phyloP scores from a whole-genome alignment of 2,113 vertebrate species.

The Amazona vittata region DNA sequence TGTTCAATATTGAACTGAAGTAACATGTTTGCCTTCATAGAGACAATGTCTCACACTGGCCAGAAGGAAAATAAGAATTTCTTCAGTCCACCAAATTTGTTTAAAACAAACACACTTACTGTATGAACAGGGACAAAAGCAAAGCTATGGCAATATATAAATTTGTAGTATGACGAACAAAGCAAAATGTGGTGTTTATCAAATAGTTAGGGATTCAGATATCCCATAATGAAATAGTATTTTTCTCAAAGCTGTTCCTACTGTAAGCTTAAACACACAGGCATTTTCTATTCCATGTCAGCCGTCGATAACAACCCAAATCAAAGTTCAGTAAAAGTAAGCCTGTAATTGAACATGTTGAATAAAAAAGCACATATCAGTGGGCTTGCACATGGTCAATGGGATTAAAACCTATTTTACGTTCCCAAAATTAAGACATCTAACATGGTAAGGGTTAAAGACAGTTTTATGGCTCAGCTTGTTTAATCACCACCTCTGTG shows the following conservation, averaged over 20 bases:
- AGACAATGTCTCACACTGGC: background rate
- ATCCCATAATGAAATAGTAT: rapidly evolving
- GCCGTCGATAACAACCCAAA: background rate
- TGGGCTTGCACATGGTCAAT: background rate
- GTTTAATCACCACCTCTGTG: background rate
- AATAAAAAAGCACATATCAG: background rate
- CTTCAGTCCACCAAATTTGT: background rate
- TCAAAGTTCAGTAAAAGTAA: background rate
- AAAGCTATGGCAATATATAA: background rate
- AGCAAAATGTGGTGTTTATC: background rate
- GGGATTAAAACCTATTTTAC: background rate
- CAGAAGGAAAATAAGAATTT: background rate
- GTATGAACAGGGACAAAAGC: background rate
- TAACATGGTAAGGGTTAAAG: background rate
- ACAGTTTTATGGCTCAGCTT: background rate
- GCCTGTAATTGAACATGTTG: background rate
- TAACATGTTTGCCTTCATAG: background rate
- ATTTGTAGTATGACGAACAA: background rate
- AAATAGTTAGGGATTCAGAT: background rate
- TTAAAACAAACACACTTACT: background rate
- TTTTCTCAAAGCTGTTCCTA: background rate
- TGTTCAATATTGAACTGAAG: background rate
- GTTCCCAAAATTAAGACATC: background rate
- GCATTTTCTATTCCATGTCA: background rate
- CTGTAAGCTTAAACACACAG: background rate